Evolutionary conservation across 2,888 invertebrate genomes (phyloP).

Genomic region (Stenolophus ochropezus): DNA sequence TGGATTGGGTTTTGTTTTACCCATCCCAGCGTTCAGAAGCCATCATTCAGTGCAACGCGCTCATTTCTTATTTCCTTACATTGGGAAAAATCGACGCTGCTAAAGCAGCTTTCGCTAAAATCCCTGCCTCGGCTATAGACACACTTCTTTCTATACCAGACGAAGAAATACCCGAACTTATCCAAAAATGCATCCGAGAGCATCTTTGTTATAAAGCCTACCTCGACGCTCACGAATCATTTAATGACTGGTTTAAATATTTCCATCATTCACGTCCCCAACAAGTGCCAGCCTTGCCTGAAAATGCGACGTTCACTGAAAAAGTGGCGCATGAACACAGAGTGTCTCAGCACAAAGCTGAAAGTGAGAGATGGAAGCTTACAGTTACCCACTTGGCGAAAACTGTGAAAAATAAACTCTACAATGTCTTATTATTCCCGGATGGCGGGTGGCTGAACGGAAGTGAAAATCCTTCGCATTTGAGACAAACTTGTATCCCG

Average conservation of each 20-base stretch:
- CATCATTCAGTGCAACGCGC: conserved; percentile 90
- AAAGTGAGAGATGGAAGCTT: conserved; percentile 84
- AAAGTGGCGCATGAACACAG: conserved; percentile 92
- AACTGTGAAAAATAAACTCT: conserved; percentile 85
- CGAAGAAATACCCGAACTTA: conserved; percentile 73
- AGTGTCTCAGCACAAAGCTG: conserved; percentile 85
- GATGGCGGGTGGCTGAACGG: conserved; percentile 94
- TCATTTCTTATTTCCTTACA: conserved; percentile 89
- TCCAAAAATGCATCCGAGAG: conserved; percentile 80
- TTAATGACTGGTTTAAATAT: conserved; percentile 91
- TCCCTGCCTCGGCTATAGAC: conserved; percentile 80
- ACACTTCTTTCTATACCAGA: conserved; percentile 74
- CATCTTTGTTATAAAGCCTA: conserved; percentile 92
- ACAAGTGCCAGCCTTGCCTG: conserved; percentile 77
- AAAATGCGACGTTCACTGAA: conserved; percentile 86
- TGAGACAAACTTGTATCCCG: conserved; percentile 89
- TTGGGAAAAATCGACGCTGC: conserved; percentile 89
- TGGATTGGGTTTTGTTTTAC: conserved; percentile 92
- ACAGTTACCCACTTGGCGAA: conserved; percentile 79
- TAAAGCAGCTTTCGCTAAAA: conserved; percentile 83
- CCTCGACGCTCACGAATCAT: conserved; percentile 89
- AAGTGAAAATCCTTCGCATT: conserved; percentile 75
- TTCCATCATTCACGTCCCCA: conserved; percentile 87
- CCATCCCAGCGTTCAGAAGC: conserved; percentile 87
- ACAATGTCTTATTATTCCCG: conserved; percentile 91